These are phyloP conservation scores for Bucorvus abyssinicus DNA, from an alignment of 2,797 vertebrate genomes.

Conservation along the genomic window DNA sequence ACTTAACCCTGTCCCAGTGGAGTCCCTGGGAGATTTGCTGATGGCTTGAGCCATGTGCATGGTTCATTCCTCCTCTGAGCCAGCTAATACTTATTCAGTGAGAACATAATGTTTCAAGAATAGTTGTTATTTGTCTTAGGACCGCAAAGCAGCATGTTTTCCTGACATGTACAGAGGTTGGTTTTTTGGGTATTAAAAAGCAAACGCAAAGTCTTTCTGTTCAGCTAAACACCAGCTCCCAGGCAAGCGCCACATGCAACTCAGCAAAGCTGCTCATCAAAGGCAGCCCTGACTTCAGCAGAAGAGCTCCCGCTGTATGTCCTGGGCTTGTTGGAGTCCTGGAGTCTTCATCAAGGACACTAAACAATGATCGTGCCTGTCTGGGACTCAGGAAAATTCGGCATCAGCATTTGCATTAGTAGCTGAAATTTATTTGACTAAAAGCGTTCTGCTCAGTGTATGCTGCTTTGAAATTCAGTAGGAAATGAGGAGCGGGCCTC, in stretches of 20 bases:
- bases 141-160: not conserved
- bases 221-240: not conserved
- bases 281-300: not conserved
- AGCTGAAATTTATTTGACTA: not conserved
- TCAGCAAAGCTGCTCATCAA: not conserved
- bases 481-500: not conserved
- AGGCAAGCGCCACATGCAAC: rapidly evolving
- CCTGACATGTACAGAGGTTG: not conserved
- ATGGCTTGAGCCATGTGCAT: not conserved
- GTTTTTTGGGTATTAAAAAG: not conserved
- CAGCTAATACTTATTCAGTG: not conserved
- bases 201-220: not conserved
- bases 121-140: not conserved
- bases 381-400: not conserved
- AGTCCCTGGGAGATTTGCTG: not conserved
- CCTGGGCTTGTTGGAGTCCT: not conserved
- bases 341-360: not conserved
- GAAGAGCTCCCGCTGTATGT: not conserved
- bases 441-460: not conserved
- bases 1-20: not conserved
- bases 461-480: not conserved
- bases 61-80: not conserved
- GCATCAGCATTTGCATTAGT: not conserved
- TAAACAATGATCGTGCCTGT: not conserved
- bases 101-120: not conserved